phyloP scores from a whole-genome alignment of 2,113 vertebrate species.

The Sarotherodon lohbergeri region DNA sequence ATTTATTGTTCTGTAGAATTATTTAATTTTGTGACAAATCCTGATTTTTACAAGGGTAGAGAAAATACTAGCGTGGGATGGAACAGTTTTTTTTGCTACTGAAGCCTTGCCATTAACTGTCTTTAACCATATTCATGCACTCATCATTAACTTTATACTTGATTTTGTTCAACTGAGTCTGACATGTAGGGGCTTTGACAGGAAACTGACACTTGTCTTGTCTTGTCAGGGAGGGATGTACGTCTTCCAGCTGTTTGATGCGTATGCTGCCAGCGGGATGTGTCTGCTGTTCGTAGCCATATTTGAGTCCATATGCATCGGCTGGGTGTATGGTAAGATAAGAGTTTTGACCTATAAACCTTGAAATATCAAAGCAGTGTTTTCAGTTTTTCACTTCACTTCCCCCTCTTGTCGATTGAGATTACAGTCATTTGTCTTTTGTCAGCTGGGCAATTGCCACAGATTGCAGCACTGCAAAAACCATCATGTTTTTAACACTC shows the following conservation, averaged over 20 bases:
- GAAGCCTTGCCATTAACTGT: background rate
- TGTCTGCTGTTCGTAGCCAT: slow-evolving; percentile 97
- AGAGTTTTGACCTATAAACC: background rate
- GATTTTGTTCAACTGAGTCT: background rate
- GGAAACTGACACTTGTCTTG: background rate
- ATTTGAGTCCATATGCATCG: slow-evolving; percentile 96
- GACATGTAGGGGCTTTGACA: background rate
- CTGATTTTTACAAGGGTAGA: background rate
- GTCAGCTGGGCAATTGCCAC: background rate
- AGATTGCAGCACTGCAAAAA: background rate
- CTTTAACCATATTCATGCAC: background rate
- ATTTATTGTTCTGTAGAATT: background rate
- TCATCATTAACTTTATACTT: background rate
- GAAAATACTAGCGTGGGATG: background rate
- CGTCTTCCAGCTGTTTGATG: slow-evolving; percentile 95
- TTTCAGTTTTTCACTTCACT: background rate
- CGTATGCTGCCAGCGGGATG: slow-evolving; percentile 96
- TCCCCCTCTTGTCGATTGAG: background rate
- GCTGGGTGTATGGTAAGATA: slow-evolving; percentile 94
- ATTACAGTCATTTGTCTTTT: background rate
- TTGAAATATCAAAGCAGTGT: background rate
- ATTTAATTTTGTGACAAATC: background rate
- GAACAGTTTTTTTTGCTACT: background rate
- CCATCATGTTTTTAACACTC: background rate
- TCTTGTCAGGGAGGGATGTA: slow-evolving; percentile 92